Evolutionary conservation across 64 coral and sea anemone species (phyloP), one percentile per base, ranked within the genome.

Genomic region (Stichodactyla mertensii): DNA sequence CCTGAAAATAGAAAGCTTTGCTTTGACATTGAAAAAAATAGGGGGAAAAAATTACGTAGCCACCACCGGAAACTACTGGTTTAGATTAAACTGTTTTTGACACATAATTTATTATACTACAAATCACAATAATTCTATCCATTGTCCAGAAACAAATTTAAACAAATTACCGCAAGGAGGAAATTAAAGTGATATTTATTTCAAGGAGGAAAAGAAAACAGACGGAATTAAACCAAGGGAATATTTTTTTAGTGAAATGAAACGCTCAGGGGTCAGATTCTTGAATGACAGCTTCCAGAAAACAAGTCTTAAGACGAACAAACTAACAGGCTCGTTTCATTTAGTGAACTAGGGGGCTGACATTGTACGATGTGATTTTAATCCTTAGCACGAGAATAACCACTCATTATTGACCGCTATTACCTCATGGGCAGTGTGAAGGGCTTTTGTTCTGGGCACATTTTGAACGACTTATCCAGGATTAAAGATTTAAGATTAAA

Each of bases 381-480:
- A 74, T 74, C 69, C 69, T 28, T 14, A 31, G 24, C 10, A 74
- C 69, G 24, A 31, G 69, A 9, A 31, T 8, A 13, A 10, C 27
- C 2, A 45, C 36, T 45, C 36, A 45, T 31, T 10, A 20, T 70
- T 70, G 69, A 74, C 27, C 69, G 10, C 0, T 3, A 0, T 66
- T 74, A 74, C 69, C 69, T 74, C 69, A 74, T 74, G 69, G 69
- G 69, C 10, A 27, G 69, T 74, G 11, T 74, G 20, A 74, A 74
- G 69, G 24, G 69, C 69, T 13, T 36, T 74, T 74, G 69, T 74
- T 27, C 10, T 28, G 5, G 69, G 11, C 69, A 31, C 4, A 74
- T 74, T 74, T 31, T 31, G 10, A 74, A 74, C 4, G 69, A 28
- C n/a, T 74, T 27, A 74, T 74, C 69, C 24, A 31, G 0, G 69